Base-by-base conservation (phyloP, 2,888 invertebrate species). In the Drosophila siamana region DNA sequence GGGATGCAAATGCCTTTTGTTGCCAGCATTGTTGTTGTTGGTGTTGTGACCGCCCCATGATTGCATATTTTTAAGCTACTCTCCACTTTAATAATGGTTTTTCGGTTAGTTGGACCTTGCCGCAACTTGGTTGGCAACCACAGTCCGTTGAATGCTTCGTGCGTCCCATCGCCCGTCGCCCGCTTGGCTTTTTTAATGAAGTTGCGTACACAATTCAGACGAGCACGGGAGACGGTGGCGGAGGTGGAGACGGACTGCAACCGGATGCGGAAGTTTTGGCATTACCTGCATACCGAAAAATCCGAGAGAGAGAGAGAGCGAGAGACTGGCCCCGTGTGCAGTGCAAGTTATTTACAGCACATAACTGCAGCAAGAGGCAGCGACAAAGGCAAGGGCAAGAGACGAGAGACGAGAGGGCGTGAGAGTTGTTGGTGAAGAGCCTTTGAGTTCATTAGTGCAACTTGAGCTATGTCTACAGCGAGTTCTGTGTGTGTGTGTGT, bases 61-160 rank as follows among this genome's bases (percentile, higher is more conserved):
- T 80, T 83, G 82, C 86, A 83, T 85, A 84, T 81, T 86, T 82
- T 85, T 68, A 78, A 79, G 83, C 71, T 75, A 75, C 71, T 75
- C 44, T 78, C 36, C 67, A 80, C 83, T 86, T 83, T 86, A 83
- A 83, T 86, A 83, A 86, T 83, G 86, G 80, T 75, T 85, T 82
- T 85, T 82, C 63, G 83, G 83, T 80, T 65, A 75, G 81, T 44
- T 60, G 63, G 63, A 51, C 24, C 70, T 56, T 16, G 47, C 80
- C 74, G 59, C 74, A 83, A 80, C 59, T 70, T 64, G 65, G 63
- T 66, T 71, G 67, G 67, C 75, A 65, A 38, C 69, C 69, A 41
- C 74, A 69, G n/a, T 30, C 46, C 46, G 56, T 63, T 59, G 66
- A 64, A 74, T 61, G 70, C n/a, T 26, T 15, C n/a, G 1, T 9